These are phyloP conservation scores for Pandemis corylana DNA, from an alignment of 2,888 invertebrate genomes.

Conservation along the genomic window DNA sequence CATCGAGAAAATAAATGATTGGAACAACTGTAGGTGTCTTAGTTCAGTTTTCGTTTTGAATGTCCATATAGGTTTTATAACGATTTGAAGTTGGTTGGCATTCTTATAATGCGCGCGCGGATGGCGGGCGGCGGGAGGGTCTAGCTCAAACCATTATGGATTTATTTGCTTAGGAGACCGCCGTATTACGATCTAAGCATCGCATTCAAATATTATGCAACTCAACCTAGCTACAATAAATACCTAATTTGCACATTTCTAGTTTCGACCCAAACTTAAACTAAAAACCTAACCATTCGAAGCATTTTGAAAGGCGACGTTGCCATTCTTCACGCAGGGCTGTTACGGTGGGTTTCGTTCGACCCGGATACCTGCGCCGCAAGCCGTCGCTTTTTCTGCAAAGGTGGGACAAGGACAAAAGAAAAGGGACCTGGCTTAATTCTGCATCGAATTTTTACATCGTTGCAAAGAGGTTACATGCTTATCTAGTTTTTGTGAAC, in stretches of 20 bases:
- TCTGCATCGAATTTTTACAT: not conserved
- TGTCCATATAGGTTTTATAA: too few relatives aligned
- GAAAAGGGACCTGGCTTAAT: slow-evolving; percentile 12
- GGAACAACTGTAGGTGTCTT: too few relatives aligned
- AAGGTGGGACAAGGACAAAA: slow-evolving; percentile 36
- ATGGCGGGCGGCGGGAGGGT: too few relatives aligned
- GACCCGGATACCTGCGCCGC: not conserved
- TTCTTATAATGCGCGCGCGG: too few relatives aligned
- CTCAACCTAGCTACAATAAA: too few relatives aligned
- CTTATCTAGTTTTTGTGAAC: not conserved
- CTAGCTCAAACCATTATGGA: too few relatives aligned
- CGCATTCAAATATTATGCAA: too few relatives aligned
- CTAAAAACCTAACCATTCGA: not conserved
- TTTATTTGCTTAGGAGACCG: too few relatives aligned
- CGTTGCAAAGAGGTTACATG: not conserved
- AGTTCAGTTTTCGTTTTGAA: too few relatives aligned
- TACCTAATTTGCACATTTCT: not conserved
- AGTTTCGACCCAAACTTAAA: not conserved
- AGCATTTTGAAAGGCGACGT: not conserved
- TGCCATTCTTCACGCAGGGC: slow-evolving; percentile 7
- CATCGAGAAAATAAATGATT: too few relatives aligned
- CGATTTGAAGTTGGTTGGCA: too few relatives aligned
- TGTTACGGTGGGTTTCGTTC: slow-evolving; percentile 1
- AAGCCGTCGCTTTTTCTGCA: slow-evolving; percentile 18
- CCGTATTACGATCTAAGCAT: too few relatives aligned